phyloP scores from a whole-genome alignment of 2,888 invertebrate genomes.

The Caenorhabditis japonica region DNA sequence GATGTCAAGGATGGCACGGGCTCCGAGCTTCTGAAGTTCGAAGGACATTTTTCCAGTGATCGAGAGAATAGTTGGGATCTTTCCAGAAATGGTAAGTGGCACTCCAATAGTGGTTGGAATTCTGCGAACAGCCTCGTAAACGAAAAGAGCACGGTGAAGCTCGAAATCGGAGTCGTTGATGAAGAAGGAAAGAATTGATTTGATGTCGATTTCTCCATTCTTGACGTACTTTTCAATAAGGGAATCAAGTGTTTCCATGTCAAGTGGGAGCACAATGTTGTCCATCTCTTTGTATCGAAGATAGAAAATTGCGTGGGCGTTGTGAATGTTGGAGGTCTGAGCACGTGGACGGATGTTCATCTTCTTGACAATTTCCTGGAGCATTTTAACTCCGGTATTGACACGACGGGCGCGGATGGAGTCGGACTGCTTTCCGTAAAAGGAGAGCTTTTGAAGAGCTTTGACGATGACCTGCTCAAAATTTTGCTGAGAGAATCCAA shows the following conservation, averaged over 20 bases:
- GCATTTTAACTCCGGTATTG: constrained; percentile 45
- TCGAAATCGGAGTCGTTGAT: constrained; percentile 45
- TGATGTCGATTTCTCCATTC: constrained; percentile 42
- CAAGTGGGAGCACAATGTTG: constrained; percentile 63
- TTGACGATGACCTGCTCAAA: constrained; percentile 57
- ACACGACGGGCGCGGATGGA: constrained; percentile 44
- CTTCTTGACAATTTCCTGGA: constrained; percentile 61
- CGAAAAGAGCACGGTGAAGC: constrained; percentile 47
- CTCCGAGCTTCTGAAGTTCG: constrained; percentile 40
- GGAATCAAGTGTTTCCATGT: constrained; percentile 50
- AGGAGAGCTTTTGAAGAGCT: constrained; percentile 40
- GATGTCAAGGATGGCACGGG: constrained; percentile 39
- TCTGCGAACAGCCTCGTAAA: constrained; percentile 51
- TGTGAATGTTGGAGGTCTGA: constrained; percentile 17
- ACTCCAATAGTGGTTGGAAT: constrained; percentile 68
- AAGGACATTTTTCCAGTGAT: constrained; percentile 35
- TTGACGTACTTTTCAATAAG: constrained; percentile 50
- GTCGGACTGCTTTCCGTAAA: constrained; percentile 22
- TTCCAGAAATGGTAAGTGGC: constrained; percentile 59
- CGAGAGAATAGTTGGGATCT: constrained; percentile 56
- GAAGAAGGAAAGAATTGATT: constrained; percentile 42
- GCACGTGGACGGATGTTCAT: constrained; percentile 59
- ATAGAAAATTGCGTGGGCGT: constrained; percentile 59
- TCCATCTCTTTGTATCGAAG: constrained; percentile 68
- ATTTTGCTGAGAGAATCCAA: constrained; percentile 64